These are phyloP conservation scores for Stegastes partitus DNA, from an alignment of 2,113 vertebrate genomes.

Conservation along the genomic window DNA sequence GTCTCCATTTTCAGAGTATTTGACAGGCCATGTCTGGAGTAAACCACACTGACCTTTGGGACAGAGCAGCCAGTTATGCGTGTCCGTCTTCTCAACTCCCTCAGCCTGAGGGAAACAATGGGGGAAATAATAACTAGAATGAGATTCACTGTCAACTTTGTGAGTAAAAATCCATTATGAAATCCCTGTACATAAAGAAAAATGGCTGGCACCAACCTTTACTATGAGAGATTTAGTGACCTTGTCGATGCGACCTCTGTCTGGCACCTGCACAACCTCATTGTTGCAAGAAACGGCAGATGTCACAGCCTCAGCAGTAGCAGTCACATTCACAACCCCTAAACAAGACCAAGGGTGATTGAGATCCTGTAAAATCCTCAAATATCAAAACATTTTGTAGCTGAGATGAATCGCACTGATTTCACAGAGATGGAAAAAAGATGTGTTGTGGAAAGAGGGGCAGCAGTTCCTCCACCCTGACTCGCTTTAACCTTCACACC, in stretches of 20 bases:
- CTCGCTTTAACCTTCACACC: too few relatives aligned
- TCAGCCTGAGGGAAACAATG: conserved; percentile 75
- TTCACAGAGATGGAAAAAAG: not conserved
- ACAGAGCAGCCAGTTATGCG: conserved; percentile 74
- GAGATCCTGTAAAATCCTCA: too few relatives aligned
- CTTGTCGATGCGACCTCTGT: conserved; percentile 84
- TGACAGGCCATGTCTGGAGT: not conserved
- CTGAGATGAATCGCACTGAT: not conserved
- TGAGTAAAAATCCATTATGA: not conserved
- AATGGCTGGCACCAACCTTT: conserved; percentile 76
- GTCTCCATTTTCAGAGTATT: too few relatives aligned
- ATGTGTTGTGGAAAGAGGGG: not conserved
- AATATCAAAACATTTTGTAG: not conserved
- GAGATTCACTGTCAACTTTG: not conserved
- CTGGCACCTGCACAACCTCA: conserved; percentile 82
- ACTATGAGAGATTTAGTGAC: conserved; percentile 87
- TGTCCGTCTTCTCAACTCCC: conserved; percentile 65
- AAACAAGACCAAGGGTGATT: not conserved
- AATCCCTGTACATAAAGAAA: not conserved
- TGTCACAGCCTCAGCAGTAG: conserved; percentile 83
- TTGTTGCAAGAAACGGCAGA: conserved; percentile 80
- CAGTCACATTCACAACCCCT: conserved; percentile 86
- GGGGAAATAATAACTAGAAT: not conserved
- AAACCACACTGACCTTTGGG: conserved; percentile 69
- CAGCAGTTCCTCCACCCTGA: not conserved